These are phyloP conservation scores for Pristionchus entomophagus DNA, from an alignment of 2,888 invertebrate species.

Conservation along the genomic window DNA sequence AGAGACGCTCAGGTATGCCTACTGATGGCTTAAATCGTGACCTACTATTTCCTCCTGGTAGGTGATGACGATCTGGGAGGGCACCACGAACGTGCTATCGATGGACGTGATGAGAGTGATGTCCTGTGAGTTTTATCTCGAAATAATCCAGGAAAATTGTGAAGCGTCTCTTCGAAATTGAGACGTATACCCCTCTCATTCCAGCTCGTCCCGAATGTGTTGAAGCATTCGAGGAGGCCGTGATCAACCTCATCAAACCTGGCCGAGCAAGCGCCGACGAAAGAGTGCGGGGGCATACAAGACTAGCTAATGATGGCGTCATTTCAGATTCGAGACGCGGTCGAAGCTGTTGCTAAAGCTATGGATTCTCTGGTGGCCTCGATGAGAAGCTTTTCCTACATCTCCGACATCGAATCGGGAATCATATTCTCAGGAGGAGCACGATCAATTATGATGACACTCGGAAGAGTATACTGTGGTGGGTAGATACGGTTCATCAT, in stretches of 20 bases:
- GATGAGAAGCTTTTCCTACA: constrained; percentile 7
- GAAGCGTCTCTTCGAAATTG: background rate
- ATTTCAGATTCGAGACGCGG: background rate
- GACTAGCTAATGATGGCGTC: background rate
- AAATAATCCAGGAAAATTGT: background rate
- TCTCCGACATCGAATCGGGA: background rate
- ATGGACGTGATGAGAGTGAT: constrained; percentile 79
- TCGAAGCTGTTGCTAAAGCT: background rate
- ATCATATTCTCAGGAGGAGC: constrained; percentile 32
- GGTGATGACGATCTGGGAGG: constrained; percentile 81
- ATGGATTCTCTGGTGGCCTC: background rate
- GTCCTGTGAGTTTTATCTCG: background rate
- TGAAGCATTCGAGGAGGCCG: background rate
- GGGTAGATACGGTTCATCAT: background rate
- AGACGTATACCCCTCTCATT: no score
- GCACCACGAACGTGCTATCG: constrained; percentile 80
- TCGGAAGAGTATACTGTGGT: constrained; percentile 41
- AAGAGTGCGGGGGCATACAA: background rate
- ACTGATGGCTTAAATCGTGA: no score
- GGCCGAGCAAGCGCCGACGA: background rate
- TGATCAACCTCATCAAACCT: background rate
- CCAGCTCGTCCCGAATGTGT: background rate
- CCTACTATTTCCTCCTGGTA: constrained; percentile 59
- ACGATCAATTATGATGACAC: background rate
- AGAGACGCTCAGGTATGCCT: constrained; percentile 79